phyloP scores from a whole-genome alignment of 2,113 vertebrate genomes.

The Casuarius casuarius region DNA sequence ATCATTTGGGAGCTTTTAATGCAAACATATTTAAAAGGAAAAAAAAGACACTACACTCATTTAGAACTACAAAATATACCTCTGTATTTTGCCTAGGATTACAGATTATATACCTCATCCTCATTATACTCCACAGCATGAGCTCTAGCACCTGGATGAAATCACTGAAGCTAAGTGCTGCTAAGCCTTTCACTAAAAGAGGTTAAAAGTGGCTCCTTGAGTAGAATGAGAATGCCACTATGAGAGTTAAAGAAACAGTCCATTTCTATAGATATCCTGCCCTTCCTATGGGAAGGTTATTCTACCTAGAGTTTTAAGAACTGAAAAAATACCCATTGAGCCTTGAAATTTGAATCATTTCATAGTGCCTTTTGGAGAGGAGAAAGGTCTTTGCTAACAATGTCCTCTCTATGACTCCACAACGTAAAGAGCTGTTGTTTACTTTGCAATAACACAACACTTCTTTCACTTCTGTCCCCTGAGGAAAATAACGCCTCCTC shows the following conservation, averaged over 20 bases:
- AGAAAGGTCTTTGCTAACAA: not conserved
- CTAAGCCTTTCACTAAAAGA: conserved; percentile 16
- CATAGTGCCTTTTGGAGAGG: not conserved
- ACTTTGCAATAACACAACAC: conserved; percentile 5
- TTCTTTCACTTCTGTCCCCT: conserved; percentile 13
- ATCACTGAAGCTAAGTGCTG: not conserved
- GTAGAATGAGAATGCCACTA: not conserved
- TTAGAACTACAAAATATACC: not conserved
- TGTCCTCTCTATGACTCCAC: not conserved
- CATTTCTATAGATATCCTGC: not conserved
- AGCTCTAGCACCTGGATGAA: conserved; percentile 42
- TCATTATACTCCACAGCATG: not conserved
- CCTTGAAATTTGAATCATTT: not conserved
- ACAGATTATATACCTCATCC: not conserved
- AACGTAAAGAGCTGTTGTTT: conserved; percentile 9
- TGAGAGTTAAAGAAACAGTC: not conserved
- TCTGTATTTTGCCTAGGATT: not conserved
- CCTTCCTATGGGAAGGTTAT: not conserved
- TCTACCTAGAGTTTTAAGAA: not conserved
- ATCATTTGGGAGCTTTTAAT: not conserved
- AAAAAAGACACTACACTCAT: not conserved
- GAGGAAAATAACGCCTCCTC: not conserved
- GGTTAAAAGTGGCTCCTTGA: conserved; percentile 43
- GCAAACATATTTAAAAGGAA: not conserved
- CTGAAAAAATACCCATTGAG: not conserved